Conservation (phyloP, 2,888 invertebrate genomes). For the Dinocampus coccinellae region DNA sequence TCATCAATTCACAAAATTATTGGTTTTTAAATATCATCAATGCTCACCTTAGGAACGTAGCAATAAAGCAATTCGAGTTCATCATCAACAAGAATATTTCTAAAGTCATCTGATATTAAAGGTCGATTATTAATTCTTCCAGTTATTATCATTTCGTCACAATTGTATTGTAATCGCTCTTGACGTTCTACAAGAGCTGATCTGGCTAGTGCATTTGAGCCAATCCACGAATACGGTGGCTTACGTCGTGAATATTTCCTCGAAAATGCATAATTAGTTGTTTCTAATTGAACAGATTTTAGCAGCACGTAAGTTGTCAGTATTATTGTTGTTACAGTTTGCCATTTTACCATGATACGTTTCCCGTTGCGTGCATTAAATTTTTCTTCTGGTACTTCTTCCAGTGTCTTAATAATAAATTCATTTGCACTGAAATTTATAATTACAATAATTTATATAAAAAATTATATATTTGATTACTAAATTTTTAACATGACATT, state of each 20-base stretch:
- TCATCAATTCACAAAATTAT: no score
- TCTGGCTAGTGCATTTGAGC: constrained; percentile 62
- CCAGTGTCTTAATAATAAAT: not conserved
- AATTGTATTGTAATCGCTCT: constrained; percentile 62
- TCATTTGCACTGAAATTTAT: not conserved
- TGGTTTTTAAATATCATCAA: not conserved
- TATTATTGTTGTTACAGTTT: constrained; percentile 43
- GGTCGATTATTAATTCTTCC: constrained; percentile 36
- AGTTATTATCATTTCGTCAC: constrained; percentile 54
- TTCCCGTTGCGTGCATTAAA: constrained; percentile 50
- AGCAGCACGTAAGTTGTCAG: constrained; percentile 39
- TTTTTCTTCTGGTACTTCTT: not conserved
- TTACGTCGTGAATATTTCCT: constrained; percentile 31
- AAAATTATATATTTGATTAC: no score
- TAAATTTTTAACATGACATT: not conserved
- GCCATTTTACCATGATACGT: constrained; percentile 55
- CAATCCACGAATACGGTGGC: constrained; percentile 56
- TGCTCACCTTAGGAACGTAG: constrained; percentile 92
- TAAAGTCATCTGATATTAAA: constrained; percentile 72
- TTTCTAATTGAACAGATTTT: constrained; percentile 34
- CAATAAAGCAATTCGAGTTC: constrained; percentile 89
- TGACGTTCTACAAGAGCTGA: constrained; percentile 64
- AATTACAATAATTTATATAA: not conserved
- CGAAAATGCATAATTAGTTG: constrained; percentile 27
- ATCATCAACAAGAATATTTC: constrained; percentile 88